These are phyloP conservation scores for Gymnothorax reevesii DNA, from an alignment of 2,797 vertebrate genomes.

Conservation along the genomic window DNA sequence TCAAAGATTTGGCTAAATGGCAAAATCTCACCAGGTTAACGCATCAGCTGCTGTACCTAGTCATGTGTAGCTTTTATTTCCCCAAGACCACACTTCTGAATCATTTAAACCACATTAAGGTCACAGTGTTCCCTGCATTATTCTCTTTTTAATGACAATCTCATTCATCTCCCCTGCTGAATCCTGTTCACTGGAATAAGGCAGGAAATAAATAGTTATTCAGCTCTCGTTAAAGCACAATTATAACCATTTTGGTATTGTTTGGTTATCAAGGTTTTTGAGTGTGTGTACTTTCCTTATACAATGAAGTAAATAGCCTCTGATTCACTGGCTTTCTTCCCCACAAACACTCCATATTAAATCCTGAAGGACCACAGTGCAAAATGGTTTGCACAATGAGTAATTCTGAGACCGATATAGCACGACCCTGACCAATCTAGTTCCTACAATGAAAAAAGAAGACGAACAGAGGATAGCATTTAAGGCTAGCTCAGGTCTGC, in stretches of 20 bases:
- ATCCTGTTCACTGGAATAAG: background rate
- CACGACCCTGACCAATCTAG: background rate
- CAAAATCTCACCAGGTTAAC: background rate
- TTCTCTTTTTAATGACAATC: background rate
- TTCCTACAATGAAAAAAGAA: background rate
- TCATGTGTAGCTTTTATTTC: background rate
- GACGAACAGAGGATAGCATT: background rate
- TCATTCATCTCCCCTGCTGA: background rate
- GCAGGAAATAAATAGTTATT: background rate
- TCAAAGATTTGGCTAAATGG: background rate
- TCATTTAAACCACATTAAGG: constrained; percentile 7
- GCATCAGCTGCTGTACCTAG: background rate
- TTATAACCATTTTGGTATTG: background rate
- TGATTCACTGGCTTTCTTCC: background rate
- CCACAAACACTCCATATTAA: background rate
- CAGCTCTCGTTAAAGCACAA: background rate
- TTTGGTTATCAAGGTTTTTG: background rate
- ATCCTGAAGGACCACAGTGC: background rate
- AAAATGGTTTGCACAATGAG: background rate
- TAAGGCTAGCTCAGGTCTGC: background rate
- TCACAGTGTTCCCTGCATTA: background rate
- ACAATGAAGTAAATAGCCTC: background rate
- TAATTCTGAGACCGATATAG: background rate
- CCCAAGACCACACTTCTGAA: background rate
- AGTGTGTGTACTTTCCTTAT: background rate